Evolutionary conservation across 2,888 invertebrate genomes (phyloP).

Genomic region (Drosophila affinis): DNA sequence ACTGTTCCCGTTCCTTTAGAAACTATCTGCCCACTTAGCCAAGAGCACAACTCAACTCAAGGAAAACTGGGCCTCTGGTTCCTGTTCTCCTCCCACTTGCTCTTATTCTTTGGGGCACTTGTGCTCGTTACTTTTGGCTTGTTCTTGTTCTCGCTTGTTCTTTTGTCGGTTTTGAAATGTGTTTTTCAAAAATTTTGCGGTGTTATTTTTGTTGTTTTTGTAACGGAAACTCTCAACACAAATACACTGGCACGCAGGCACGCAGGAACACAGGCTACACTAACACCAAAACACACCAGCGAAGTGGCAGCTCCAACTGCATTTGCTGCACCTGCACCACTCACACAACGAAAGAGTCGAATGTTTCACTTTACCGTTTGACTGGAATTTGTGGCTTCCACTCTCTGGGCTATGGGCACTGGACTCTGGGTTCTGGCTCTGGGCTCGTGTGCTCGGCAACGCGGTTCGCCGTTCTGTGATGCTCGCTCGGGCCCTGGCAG

Average conservation of each 20-base stretch:
- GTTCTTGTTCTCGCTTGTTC: slow-evolving; percentile 66
- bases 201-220: slow-evolving; percentile 53
- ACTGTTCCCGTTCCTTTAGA: slow-evolving; percentile 27
- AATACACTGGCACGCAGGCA: slow-evolving; percentile 36
- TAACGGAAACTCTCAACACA: slow-evolving; percentile 71
- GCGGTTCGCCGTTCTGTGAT: slow-evolving; percentile 75
- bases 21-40: slow-evolving; percentile 54
- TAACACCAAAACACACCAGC: not conserved
- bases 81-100: slow-evolving; percentile 35
- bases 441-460: slow-evolving; percentile 69
- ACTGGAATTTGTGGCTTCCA: not conserved
- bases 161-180: slow-evolving; percentile 62
- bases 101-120: slow-evolving; percentile 48
- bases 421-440: slow-evolving; percentile 14
- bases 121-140: slow-evolving; percentile 66
- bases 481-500: slow-evolving; percentile 56
- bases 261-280: slow-evolving; percentile 21
- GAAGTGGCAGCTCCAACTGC: not conserved
- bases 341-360: slow-evolving; percentile 22
- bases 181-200: slow-evolving; percentile 57
- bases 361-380: slow-evolving; percentile 69
- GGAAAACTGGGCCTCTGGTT: slow-evolving; percentile 43
- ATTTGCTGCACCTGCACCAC: slow-evolving; percentile 7
- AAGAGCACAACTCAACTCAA: slow-evolving; percentile 4
- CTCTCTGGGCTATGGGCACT: slow-evolving; percentile 24